Percentiles rank a stretch among this genome's conserved stretches.
Evolutionary conservation across 2,888 invertebrate species (phyloP).

Genomic region (Dynastes tityus): DNA sequence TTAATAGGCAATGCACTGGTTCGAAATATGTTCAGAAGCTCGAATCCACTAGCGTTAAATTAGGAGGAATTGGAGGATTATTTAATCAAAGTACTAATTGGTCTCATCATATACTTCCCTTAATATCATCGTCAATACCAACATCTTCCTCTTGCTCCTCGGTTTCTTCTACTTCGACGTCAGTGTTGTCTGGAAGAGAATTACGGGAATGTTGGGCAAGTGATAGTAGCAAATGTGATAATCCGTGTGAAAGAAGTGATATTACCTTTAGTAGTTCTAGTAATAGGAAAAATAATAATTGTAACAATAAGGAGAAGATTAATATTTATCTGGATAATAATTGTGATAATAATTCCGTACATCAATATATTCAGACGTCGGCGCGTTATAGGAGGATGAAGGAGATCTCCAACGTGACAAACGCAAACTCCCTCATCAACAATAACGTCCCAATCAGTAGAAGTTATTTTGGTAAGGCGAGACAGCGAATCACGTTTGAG

Average conservation of each 20-base stretch:
- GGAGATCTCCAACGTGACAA: constrained; percentile 59
- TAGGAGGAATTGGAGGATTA: neutral
- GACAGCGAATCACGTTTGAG: constrained; percentile 65
- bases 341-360: constrained; percentile 68
- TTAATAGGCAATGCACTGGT: constrained; percentile 51
- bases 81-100: constrained; percentile 14
- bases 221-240: constrained; percentile 65
- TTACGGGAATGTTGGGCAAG: constrained; percentile 56
- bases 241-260: constrained; percentile 67
- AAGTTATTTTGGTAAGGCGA: constrained; percentile 58
- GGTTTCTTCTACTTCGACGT: neutral
- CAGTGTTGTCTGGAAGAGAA: constrained; percentile 2
- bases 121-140: neutral
- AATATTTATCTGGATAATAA: constrained; percentile 66
- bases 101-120: constrained; percentile 19
- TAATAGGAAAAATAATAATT: constrained; percentile 55
- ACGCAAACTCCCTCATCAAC: constrained; percentile 15
- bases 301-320: constrained; percentile 67
- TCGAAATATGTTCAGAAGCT: constrained; percentile 60
- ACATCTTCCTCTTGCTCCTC: constrained; percentile 48
- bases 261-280: constrained; percentile 58
- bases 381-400: constrained; percentile 57
- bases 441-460: constrained; percentile 18
- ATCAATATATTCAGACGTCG: constrained; percentile 44
- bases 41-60: constrained; percentile 34